Conservation (phyloP, 2,113 vertebrate genomes). For the Girardinichthys multiradiatus region DNA sequence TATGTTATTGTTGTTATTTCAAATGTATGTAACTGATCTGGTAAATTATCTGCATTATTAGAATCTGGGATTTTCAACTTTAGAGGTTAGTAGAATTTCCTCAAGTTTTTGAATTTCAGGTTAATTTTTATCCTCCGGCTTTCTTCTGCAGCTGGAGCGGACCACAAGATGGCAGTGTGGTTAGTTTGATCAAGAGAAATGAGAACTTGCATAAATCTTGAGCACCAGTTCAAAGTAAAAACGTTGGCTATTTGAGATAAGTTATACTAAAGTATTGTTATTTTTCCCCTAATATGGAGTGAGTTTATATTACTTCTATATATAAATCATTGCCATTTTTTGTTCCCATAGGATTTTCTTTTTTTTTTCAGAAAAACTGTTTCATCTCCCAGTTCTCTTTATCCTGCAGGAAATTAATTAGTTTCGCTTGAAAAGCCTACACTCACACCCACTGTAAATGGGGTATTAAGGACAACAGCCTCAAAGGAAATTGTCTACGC, state of each 20-base stretch:
- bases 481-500: conserved; percentile 66
- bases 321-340: conserved; percentile 10
- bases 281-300: background rate
- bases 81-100: background rate
- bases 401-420: conserved; percentile 70
- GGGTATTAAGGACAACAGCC: conserved; percentile 65
- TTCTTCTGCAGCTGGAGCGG: conserved; percentile 29
- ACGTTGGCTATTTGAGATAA: background rate
- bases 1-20: no score
- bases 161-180: conserved; percentile 63
- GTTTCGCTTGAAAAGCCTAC: conserved; percentile 64
- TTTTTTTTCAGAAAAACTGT: conserved; percentile 33
- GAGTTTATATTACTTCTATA: conserved; percentile 2
- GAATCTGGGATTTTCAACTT: background rate
- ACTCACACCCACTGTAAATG: conserved; percentile 49
- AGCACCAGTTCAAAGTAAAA: background rate
- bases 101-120: background rate
- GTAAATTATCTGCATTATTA: no score
- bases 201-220: background rate
- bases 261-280: background rate
- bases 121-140: background rate
- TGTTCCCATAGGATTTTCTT: conserved; percentile 37
- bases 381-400: conserved; percentile 32
- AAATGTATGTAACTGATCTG: no score
- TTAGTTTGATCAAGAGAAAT: conserved; percentile 27